These are phyloP conservation scores for Diogma glabrata DNA, from an alignment of 2,888 invertebrate species.

Conservation along the genomic window DNA sequence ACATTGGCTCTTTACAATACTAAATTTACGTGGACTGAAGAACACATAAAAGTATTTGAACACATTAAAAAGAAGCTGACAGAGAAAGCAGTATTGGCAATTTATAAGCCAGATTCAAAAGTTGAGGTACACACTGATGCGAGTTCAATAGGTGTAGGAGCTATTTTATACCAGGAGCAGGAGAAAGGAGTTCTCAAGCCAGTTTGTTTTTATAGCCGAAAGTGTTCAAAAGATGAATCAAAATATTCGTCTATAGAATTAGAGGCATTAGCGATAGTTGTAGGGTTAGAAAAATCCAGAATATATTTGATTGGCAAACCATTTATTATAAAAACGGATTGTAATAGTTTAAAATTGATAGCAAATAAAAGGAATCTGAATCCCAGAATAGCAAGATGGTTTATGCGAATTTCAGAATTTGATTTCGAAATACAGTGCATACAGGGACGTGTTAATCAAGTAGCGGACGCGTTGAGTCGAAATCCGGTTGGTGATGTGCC, in stretches of 20 bases:
- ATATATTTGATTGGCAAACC: too few relatives aligned
- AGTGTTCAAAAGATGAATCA: conserved; percentile 10
- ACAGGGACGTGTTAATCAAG: neutral
- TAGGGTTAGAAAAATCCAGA: too few relatives aligned
- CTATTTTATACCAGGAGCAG: conserved; percentile 7
- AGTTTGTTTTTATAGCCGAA: conserved; percentile 9
- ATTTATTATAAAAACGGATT: too few relatives aligned
- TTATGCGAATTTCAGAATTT: conserved; percentile 5
- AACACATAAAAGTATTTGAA: conserved; percentile 5
- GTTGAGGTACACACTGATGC: conserved; percentile 12
- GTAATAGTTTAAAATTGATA: too few relatives aligned
- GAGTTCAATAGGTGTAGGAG: conserved; percentile 6
- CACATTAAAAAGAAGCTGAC: neutral
- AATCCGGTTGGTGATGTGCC: neutral
- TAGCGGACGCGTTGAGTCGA: neutral
- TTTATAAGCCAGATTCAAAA: conserved; percentile 11
- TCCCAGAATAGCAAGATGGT: too few relatives aligned
- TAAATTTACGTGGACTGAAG: neutral
- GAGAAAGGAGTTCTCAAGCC: conserved; percentile 5
- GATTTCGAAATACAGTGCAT: too few relatives aligned
- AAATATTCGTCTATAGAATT: conserved; percentile 13
- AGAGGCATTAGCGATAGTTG: conserved; percentile 9
- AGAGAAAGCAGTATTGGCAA: conserved; percentile 8
- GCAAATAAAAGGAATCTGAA: too few relatives aligned
- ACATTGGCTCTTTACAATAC: too few relatives aligned